Base-by-base conservation (phyloP, 1,140 invertebrate species). In the Berghia stephanieae region DNA sequence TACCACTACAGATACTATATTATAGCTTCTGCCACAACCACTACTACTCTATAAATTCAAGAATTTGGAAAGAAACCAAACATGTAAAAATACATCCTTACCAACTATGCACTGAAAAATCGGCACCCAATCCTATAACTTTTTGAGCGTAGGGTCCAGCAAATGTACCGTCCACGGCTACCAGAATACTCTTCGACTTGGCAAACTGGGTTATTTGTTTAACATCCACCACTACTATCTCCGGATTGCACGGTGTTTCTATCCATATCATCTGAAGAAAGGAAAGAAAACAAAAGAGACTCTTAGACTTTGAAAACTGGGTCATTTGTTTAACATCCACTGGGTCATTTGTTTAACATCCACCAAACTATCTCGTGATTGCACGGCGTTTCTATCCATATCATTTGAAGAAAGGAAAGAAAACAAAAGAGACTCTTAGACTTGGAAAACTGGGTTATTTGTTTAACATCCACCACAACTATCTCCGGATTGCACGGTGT, bases 141-240 rank as follows among this genome's bases (percentile, higher is more conserved):
- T 79, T 80, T 86, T 98, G 96, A 73, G 96, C 94, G 86, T 97
- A 98, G 24, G 96, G 92, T 21, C 96, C 95, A 43, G 98, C 91
- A 87, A 99, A 99, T 2, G 97, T 99, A 85, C 98, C 98, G 85
- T 99, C 98, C 0, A 99, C 96, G 0, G 95, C 94, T 10, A 98
- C 89, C 75, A 98, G 91, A 42, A 97, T 93, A 13, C 81, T 77
- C 75, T 94, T 90, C 80, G 87, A 82, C 71, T 92, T 92, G 1
- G 93, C 91, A 34, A 94, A 82, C 77, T 93, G 90, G 0, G 92
- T 88, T 52, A 98, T 91, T 3, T 92, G 93, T 79, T 92, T 91
- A 67, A 99, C 95, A 86, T 99, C 96, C 13, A 94, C 91, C 24
- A 99, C 89, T 91, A 96, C 96, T 79, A 99, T 88, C 0, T 94